Conservation (phyloP, 2,888 invertebrate genomes). For the Protonemura montana region DNA sequence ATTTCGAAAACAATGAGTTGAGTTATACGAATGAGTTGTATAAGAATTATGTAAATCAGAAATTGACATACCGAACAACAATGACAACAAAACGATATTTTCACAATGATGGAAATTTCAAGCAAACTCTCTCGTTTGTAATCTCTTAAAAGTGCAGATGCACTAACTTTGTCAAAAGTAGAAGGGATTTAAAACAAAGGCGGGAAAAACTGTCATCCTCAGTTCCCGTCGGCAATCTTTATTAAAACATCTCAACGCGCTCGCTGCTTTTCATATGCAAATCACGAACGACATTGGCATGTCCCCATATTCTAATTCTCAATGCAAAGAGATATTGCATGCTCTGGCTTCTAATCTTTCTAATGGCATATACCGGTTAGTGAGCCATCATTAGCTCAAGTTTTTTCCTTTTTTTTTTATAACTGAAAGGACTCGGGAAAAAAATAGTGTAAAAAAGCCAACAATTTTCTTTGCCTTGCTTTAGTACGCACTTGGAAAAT, state of each 20-base stretch:
- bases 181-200: background rate
- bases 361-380: background rate
- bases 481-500: background rate
- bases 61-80: background rate
- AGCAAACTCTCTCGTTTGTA: background rate
- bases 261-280: conserved; percentile 2
- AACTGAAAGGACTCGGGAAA: background rate
- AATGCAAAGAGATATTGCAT: background rate
- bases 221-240: background rate
- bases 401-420: background rate
- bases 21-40: too few species aligned
- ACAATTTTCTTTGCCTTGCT: background rate
- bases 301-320: background rate
- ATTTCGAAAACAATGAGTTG: too few species aligned
- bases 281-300: background rate
- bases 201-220: background rate
- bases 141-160: background rate
- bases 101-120: background rate
- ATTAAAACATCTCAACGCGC: background rate
- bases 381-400: background rate
- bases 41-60: background rate
- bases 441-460: background rate
- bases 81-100: background rate
- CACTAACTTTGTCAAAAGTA: background rate
- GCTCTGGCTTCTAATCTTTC: background rate